These are phyloP conservation scores for Lerema accius DNA, from an alignment of 1,140 invertebrate species.

Conservation along the genomic window DNA sequence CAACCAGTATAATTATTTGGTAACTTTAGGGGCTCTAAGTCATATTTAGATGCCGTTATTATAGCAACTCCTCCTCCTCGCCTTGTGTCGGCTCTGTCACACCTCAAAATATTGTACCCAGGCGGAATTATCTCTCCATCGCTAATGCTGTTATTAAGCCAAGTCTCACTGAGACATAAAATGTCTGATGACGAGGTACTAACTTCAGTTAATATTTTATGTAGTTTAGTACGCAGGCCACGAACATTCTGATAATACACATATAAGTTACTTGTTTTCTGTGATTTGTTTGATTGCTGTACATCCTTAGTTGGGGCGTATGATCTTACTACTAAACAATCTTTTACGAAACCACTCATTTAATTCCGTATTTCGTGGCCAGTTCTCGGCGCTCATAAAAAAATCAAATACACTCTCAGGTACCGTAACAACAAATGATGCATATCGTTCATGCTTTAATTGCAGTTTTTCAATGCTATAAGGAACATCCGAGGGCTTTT, in stretches of 20 bases:
- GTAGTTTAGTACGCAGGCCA: neutral
- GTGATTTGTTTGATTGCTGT: neutral
- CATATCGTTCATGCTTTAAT: constrained; percentile 2
- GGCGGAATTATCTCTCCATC: neutral
- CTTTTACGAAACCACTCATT: neutral
- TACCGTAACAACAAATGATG: constrained; percentile 6
- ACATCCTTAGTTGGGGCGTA: neutral
- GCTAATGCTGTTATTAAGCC: neutral
- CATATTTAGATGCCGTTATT: too few species aligned
- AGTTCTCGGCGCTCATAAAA: constrained; percentile 1
- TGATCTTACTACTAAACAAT: too few species aligned
- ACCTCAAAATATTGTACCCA: too few species aligned
- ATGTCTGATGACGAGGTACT: neutral
- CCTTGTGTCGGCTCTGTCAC: too few species aligned
- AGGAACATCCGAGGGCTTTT: neutral
- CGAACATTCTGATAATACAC: constrained; percentile 12
- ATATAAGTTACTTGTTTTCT: neutral
- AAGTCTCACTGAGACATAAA: neutral
- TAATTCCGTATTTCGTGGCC: neutral
- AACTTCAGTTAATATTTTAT: neutral
- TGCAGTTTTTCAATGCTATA: neutral
- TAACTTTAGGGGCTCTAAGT: too few species aligned
- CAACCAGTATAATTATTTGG: neutral
- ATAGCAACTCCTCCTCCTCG: too few species aligned
- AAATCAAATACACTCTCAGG: constrained; percentile 3